Base-by-base conservation (phyloP, 2,113 vertebrate species). In the Sorex araneus region DNA sequence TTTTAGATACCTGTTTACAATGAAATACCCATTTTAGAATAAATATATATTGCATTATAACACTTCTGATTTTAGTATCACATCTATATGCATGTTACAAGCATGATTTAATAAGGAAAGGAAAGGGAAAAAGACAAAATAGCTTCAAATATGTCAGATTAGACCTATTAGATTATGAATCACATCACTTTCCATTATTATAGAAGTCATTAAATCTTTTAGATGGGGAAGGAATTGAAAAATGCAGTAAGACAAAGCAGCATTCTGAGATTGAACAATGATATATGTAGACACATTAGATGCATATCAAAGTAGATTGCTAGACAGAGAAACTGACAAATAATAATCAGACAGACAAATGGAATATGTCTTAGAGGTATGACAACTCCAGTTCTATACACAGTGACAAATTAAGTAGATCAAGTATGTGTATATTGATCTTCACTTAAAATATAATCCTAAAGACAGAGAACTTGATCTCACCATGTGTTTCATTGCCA, bases 221-320 rank as follows among this genome's bases (percentile, higher is more conserved):
- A 69, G 2, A 75, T 87, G 16, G 32, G 0, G n/a, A 74, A 95
- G 71, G 86, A 43, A 67, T 28, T 94, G 23, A 92, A 94, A 93
- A 21, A 28, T 67, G 30, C 2, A 84, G 16, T 76, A 87, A n/a
- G 50, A 79, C 18, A 79, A 84, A 54, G 69, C 8, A 92, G 82
- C 25, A 28, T 6, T 57, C 28, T 87, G 57, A 6, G 8, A 34
- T 73, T 8, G 74, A 81, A 19, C 43, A 69, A 30, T 57, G 71
- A 92, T 92, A 60, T 30, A 89, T 82, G 11, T 3, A 89, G 83
- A 91, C 63, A 80, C 3, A 6, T 3, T 43, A 83, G 4, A 78
- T 84, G 80, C 64, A 91, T 89, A 34, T 8, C 45, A 94, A 93
- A 78, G 57, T n/a, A 76, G 19, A 23, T 69, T 93, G 63, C 76